phyloP scores from a whole-genome alignment of 2,888 invertebrate species.

The Phytoseiulus persimilis region DNA sequence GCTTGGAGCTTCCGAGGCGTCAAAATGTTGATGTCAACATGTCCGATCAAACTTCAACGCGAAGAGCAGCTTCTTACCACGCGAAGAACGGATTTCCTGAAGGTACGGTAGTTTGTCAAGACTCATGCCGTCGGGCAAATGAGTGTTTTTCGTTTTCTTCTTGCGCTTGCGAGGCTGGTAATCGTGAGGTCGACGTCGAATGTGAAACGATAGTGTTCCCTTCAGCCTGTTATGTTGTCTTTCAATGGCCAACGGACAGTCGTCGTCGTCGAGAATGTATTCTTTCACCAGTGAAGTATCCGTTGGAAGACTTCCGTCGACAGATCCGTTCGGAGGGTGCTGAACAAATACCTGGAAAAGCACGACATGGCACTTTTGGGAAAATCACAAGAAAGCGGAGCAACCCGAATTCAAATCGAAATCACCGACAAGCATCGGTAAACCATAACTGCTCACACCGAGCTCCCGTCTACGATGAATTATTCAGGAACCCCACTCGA shows the following conservation, averaged over 20 bases:
- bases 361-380: slow-evolving; percentile 38
- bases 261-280: slow-evolving; percentile 90
- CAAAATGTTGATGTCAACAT: not conserved
- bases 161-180: slow-evolving; percentile 78
- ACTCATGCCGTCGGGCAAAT: slow-evolving; percentile 29
- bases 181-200: slow-evolving; percentile 81
- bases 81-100: slow-evolving; percentile 19
- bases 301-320: slow-evolving; percentile 10
- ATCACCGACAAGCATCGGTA: not conserved
- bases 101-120: slow-evolving; percentile 29
- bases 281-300: slow-evolving; percentile 55
- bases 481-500: not conserved
- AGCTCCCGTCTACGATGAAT: not conserved
- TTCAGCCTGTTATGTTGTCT: slow-evolving; percentile 54
- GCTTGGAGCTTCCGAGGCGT: not conserved
- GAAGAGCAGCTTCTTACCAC: not conserved
- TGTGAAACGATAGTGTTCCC: slow-evolving; percentile 95
- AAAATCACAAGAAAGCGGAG: not conserved
- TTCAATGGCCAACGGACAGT: slow-evolving; percentile 81
- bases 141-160: slow-evolving; percentile 59
- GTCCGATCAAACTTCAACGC: not conserved
- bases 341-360: slow-evolving; percentile 42
- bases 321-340: slow-evolving; percentile 27
- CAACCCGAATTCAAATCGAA: slow-evolving; percentile 1
- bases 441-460: not conserved